These are phyloP conservation scores for Dorcus hopei DNA, from an alignment of 2,888 invertebrate species.

Conservation along the genomic window DNA sequence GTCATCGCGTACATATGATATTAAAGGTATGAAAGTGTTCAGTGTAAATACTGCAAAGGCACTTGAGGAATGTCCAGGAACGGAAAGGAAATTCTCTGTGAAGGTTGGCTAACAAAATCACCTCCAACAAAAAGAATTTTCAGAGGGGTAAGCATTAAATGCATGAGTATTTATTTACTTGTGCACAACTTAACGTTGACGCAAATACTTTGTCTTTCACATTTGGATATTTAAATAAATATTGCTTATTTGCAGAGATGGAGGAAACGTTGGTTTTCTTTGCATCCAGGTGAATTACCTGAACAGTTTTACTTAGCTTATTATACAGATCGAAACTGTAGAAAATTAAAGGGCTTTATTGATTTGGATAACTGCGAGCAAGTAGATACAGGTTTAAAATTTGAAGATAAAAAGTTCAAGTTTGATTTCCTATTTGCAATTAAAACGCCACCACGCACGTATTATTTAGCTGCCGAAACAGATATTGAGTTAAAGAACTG, in stretches of 20 bases:
- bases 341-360: conserved; percentile 84
- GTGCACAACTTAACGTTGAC: neutral
- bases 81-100: conserved; percentile 72
- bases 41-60: neutral
- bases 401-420: conserved; percentile 77
- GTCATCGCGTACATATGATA: neutral
- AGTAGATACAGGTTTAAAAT: conserved; percentile 83
- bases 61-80: conserved; percentile 47
- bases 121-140: conserved; percentile 89
- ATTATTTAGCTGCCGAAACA: conserved; percentile 89
- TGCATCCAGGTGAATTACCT: conserved; percentile 87
- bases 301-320: conserved; percentile 93
- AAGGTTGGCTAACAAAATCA: conserved; percentile 95
- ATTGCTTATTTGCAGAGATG: conserved; percentile 67
- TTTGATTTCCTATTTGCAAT: conserved; percentile 86
- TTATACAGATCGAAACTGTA: conserved; percentile 82
- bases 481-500: conserved; percentile 92
- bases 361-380: conserved; percentile 96
- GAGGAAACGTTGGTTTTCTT: conserved; percentile 91
- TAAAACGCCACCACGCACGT: conserved; percentile 83
- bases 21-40: neutral
- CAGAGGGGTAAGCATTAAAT: conserved; percentile 75
- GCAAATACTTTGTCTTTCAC: neutral
- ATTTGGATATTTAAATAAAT: too few species aligned
- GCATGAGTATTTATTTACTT: conserved; percentile 11